Evolutionary conservation across 2,797 vertebrate genomes (phyloP), one percentile per base, ranked within the genome.

Genomic region (Channa striata): DNA sequence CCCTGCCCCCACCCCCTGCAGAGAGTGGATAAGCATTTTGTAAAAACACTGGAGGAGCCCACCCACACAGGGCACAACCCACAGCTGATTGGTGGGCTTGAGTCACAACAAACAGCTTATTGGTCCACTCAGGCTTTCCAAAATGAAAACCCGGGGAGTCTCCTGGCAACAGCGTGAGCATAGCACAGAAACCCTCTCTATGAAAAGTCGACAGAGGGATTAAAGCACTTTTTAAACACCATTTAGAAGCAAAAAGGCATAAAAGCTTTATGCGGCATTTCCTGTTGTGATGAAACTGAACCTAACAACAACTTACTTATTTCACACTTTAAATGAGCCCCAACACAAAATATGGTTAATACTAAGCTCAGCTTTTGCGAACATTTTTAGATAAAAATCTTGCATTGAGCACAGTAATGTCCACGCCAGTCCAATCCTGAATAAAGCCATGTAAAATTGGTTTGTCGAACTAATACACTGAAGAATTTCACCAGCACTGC

Each of bases 121-220:
- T 92, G 89, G 89, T 70, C 59, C 50, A 39, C 33, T 47, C 58
- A 11, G 37, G 62, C 71, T 81, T 86, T 88, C 88, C 66, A 82
- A 84, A 89, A 80, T 72, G 63, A 40, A 89, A 86, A 90, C 68
- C 79, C 50, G 0, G 68, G 52, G 76, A 79, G 80, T 90, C 75
- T 88, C 92, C 90, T 88, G 88, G 93, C 92, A 93, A 93, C 93
- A 93, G 84, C 4, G 53, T 39, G 75, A 89, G 82, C 66, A 86
- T 80, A 86, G 83, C 78, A 89, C 74, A 69, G 65, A 72, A 68
- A 78, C 66, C 49, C 25, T 74, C 62, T 67, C 50, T 11, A 23
- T 69, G 58, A 67, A 69, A 75, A 62, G 57, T 69, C 77, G 8
- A 64, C 57, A 50, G 58, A 61, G 47, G 37, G 60, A 80, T 76